Base-by-base conservation (phyloP, 2,888 invertebrate species). In the Aromia moschata region DNA sequence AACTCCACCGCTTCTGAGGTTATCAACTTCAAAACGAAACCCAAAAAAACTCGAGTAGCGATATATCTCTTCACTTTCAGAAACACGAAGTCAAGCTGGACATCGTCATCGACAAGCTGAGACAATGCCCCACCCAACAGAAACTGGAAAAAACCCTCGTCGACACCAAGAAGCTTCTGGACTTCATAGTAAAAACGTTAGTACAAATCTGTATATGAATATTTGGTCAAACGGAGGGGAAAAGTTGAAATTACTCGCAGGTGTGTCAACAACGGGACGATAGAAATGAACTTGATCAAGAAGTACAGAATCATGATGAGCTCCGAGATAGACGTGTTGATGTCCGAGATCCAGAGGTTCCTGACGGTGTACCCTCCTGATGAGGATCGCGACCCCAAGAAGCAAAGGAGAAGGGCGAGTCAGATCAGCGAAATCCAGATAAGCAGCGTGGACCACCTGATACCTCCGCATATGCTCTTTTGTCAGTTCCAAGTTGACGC, bases 401-500 rank as follows among this genome's bases (percentile, higher is more conserved):
- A 60, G 40, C 66, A 70, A 52, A 66, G 69, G 31, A 64, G 60
- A 43, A 64, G 74, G 10, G 71, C 67, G 12, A 74, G 73, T 41
- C 67, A 69, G 58, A 60, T 58, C 3, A 66, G 64, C 45, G 38
- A 61, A 10, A 25, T 44, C n/a, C 37, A 53, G 11, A 16, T 56
- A n/a, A 64, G 69, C 41, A 62, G 55, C 3, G 52, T 25, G 15
- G 72, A 74, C n/a, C 59, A 59, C 30, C 20, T 70, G 7, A 63
- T 76, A 30, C 73, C 75, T 1, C 57, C 63, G 10, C 71, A 73
- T 41, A 72, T 77, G 59, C 43, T 71, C 16, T 69, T 67, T 25
- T 75, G 74, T 38, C 65, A 71, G 44, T 74, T 58, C 58, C 68
- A 74, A 63, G 70, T 76, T 2, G 73, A 69, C 10, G 75, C 75